Evolutionary conservation across 2,113 vertebrate species (phyloP).

Genomic region (Trochalopteron elliotii): DNA sequence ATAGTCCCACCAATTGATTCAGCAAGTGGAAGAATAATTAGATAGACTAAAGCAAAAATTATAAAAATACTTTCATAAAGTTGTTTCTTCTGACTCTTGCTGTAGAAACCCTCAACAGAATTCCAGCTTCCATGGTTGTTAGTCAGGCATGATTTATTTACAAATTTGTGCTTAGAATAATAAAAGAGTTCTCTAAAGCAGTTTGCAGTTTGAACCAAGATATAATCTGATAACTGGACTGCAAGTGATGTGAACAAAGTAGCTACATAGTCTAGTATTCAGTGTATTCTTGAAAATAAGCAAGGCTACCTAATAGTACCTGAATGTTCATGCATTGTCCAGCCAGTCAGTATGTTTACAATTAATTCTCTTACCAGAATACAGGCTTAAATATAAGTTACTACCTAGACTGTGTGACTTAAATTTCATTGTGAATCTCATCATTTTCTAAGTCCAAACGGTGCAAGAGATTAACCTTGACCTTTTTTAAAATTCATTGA

Average conservation of each 20-base stretch:
- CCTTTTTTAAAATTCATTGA: background rate
- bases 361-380: background rate
- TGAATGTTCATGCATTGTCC: background rate
- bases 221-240: background rate
- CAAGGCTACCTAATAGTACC: background rate
- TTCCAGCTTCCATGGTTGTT: background rate
- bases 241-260: background rate
- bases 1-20: background rate
- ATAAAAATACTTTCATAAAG: background rate
- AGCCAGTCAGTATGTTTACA: background rate
- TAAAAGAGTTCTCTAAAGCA: background rate
- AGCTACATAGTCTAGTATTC: background rate
- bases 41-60: background rate
- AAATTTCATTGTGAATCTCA: conserved; percentile 12
- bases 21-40: background rate
- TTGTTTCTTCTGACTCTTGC: background rate
- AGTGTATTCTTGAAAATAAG: background rate
- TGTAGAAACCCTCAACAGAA: background rate
- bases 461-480: background rate
- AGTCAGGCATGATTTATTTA: background rate
- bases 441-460: background rate
- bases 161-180: background rate
- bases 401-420: background rate
- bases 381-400: background rate
- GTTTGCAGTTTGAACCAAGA: background rate